Evolutionary conservation across 1,140 invertebrate genomes (phyloP).

Genomic region (Trichogramma pretiosum): DNA sequence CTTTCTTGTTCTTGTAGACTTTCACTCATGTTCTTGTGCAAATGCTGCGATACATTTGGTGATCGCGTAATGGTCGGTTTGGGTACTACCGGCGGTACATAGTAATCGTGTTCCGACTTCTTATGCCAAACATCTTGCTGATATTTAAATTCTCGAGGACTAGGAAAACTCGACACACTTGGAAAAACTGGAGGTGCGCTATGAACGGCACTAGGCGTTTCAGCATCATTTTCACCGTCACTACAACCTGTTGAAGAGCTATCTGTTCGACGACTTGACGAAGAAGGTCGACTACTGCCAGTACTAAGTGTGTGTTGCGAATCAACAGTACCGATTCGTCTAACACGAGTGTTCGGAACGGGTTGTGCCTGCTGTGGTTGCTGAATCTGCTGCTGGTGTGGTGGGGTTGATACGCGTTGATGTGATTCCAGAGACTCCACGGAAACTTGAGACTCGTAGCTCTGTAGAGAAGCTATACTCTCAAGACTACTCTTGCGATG

Average conservation of each 20-base stretch:
- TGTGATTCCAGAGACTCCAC: conserved; percentile 41
- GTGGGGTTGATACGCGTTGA: too few species aligned
- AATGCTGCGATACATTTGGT: conserved; percentile 35
- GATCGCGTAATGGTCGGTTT: conserved; percentile 36
- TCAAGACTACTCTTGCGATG: conserved; percentile 49
- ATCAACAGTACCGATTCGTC: conserved; percentile 22
- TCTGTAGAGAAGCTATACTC: conserved; percentile 46
- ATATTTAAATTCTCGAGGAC: conserved; percentile 28
- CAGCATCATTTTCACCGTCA: conserved; percentile 46
- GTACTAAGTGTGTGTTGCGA: conserved; percentile 31
- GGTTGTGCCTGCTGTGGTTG: conserved; percentile 23
- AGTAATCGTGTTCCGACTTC: conserved; percentile 23
- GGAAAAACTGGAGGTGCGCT: conserved; percentile 40
- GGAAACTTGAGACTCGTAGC: conserved; percentile 42
- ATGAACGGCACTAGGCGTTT: conserved; percentile 36
- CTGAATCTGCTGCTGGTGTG: conserved; percentile 33
- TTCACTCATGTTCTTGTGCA: conserved; percentile 33
- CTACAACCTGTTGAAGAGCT: conserved; percentile 43
- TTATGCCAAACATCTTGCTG: conserved; percentile 38
- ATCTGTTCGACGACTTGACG: conserved; percentile 34
- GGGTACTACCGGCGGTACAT: conserved; percentile 24
- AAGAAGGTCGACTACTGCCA: conserved; percentile 25
- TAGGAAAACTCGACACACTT: conserved; percentile 26
- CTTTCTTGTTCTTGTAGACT: conserved; percentile 32
- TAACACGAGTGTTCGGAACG: conserved; percentile 34